Evolutionary conservation across 2,113 vertebrate genomes (phyloP), one percentile per base, ranked within the genome.

Genomic region (Polypterus bichir): DNA sequence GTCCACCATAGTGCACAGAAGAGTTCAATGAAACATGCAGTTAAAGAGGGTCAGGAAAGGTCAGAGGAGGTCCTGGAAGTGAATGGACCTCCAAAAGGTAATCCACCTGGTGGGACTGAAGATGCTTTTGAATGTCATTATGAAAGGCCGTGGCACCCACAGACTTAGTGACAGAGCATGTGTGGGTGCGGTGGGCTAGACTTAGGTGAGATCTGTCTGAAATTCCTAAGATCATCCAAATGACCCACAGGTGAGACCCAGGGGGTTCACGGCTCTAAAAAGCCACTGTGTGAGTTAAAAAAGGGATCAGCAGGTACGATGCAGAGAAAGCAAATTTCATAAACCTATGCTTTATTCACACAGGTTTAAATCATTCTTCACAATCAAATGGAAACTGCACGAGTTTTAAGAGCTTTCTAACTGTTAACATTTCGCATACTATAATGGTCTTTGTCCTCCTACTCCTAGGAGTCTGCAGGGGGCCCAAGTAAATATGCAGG

Each of bases 61-160:
- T 49, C 9, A 46, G 11, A 66, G 62, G 60, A 60, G 61, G 61
- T 57, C 54, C 51, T 27, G 44, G 63, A 45, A 71, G 63, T 3
- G 52, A 72, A 70, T 4, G 66, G 56, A 62, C 65, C 61, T 69
- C 61, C 27, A 62, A 47, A 47, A 45, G 61, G 65, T 69, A 74
- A 63, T 75, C 78, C 70, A 77, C 77, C 78, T 75, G 76, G 73
- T 78, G 0, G 69, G 65, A 73, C 74, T 73, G 74, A 76, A 65
- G 70, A 66, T 76, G 62, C 62, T 80, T 3, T 51, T 9, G 64
- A 70, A 49, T 49, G 67, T 75, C 9, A 1, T 79, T 73, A 85
- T 83, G 77, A 74, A 8, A 27, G 27, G 27, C 27, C 27, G 1
- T 27, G 27, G 27, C 27, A 27, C 27, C 27, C 27, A 27, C 27